Conservation (phyloP, 2,797 vertebrate genomes). For the Pseudocheirus occidentalis region DNA sequence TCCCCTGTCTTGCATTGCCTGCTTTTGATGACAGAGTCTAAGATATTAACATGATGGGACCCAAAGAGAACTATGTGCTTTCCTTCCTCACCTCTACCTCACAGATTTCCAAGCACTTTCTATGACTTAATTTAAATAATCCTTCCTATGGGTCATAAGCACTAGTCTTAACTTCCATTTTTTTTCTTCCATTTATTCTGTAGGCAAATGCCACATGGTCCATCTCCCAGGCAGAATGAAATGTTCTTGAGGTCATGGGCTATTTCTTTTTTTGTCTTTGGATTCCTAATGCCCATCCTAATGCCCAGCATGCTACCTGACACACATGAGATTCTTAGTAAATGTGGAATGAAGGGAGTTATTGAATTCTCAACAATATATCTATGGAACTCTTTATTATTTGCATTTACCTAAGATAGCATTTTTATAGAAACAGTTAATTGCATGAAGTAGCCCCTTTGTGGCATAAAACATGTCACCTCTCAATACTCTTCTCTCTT, state of each 20-base stretch:
- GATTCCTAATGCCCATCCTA: neutral
- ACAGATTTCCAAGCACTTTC: no score
- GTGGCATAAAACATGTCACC: neutral
- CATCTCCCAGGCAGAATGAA: neutral
- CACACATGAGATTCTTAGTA: neutral
- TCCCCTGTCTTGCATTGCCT: no score
- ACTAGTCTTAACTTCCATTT: no score
- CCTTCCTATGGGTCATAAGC: no score
- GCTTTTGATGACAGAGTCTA: no score
- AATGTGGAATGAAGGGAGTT: neutral
- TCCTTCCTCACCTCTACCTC: no score
- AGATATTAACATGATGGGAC: no score
- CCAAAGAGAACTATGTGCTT: no score
- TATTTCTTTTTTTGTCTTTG: neutral
- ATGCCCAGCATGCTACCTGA: neutral
- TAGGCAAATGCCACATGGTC: neutral
- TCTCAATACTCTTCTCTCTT: neutral
- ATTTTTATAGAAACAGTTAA: neutral
- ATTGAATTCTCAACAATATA: neutral
- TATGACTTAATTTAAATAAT: no score
- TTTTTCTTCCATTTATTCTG: no score
- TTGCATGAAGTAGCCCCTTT: neutral
- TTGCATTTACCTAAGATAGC: neutral
- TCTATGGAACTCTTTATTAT: neutral
- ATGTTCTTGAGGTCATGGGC: neutral